Evolutionary conservation across 2,797 vertebrate genomes (phyloP).

Genomic region (Rhabdophis nuchalis): DNA sequence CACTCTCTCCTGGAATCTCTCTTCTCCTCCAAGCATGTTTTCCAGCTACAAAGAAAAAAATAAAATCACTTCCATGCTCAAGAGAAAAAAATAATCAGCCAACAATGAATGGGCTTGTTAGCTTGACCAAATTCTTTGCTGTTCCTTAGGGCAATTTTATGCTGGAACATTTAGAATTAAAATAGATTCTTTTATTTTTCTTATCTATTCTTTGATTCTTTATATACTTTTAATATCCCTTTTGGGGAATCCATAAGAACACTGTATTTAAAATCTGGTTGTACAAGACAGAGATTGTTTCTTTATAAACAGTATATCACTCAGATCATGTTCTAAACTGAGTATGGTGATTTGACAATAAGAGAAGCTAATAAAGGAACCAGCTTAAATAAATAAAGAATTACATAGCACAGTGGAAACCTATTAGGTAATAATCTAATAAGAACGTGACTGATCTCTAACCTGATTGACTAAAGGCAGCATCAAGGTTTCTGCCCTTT

Average conservation of each 20-base stretch:
- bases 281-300: neutral
- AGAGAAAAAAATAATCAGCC: neutral
- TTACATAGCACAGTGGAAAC: neutral
- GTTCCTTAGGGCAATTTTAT: neutral
- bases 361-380: neutral
- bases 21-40: constrained; percentile 82
- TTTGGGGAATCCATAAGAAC: neutral
- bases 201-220: neutral
- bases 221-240: neutral
- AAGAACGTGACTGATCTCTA: neutral
- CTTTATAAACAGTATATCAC: neutral
- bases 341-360: neutral
- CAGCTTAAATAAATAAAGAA: neutral
- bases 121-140: neutral
- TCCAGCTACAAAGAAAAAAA: constrained; percentile 77
- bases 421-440: neutral
- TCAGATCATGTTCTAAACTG: neutral
- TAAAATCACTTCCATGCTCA: neutral
- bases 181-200: neutral
- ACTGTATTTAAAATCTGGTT: neutral
- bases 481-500: constrained; percentile 85
- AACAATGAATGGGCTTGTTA: neutral
- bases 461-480: constrained; percentile 88
- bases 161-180: neutral
- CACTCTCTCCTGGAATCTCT: constrained; percentile 78